phyloP scores from a whole-genome alignment of 1,140 invertebrate genomes.

The Calephelis nemesis region DNA sequence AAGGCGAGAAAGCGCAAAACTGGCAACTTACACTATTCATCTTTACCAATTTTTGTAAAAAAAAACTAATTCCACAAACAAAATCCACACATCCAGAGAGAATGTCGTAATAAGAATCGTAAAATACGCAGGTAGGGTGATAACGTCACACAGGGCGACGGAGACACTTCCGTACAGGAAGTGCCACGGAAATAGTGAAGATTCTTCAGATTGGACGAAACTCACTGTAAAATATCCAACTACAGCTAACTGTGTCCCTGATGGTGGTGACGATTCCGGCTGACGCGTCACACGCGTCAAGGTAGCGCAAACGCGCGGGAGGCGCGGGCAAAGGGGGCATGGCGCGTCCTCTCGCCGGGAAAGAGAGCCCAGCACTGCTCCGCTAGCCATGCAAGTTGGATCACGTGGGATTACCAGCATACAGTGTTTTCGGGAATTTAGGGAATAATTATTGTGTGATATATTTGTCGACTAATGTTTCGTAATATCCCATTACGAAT shows the following conservation, averaged over 20 bases:
- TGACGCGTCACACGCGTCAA: conserved; percentile 79
- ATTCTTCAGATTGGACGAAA: conserved; percentile 43
- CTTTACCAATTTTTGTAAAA: no score
- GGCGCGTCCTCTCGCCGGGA: conserved; percentile 55
- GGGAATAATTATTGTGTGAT: not conserved
- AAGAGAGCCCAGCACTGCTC: conserved; percentile 59
- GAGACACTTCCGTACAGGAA: conserved; percentile 38
- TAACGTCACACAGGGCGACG: conserved; percentile 36
- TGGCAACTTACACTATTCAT: not conserved
- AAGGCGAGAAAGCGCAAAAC: conserved; percentile 30
- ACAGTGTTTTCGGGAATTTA: not conserved
- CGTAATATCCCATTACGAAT: no score
- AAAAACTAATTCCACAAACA: no score
- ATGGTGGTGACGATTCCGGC: conserved; percentile 78
- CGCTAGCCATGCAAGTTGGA: conserved; percentile 31
- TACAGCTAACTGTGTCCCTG: conserved; percentile 81
- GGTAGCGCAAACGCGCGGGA: conserved; percentile 66
- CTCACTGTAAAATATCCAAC: conserved; percentile 83
- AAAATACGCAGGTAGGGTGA: conserved; percentile 21
- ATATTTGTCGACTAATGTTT: not conserved
- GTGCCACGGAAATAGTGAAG: conserved; percentile 27
- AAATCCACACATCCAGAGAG: no score
- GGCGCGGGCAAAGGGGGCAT: conserved; percentile 66
- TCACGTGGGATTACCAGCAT: conserved; percentile 4
- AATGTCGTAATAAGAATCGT: conserved; percentile 26